phyloP scores from a whole-genome alignment of 2,888 invertebrate species.

The Yponomeuta evonymella region DNA sequence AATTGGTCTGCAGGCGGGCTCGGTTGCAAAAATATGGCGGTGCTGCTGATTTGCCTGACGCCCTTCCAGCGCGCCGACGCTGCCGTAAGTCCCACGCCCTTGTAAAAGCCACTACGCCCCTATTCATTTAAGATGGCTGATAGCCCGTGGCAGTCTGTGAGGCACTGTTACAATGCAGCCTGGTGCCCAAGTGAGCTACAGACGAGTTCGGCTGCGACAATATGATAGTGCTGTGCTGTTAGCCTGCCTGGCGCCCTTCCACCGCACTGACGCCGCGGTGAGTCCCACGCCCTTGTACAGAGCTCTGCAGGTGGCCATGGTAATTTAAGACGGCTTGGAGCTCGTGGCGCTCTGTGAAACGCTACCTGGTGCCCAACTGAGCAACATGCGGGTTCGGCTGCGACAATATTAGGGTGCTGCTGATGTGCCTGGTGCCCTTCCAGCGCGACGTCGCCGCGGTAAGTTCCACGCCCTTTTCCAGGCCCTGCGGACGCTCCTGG shows the following conservation, averaged over 20 bases:
- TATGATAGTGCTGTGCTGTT: slow-evolving; percentile 95
- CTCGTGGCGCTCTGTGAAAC: slow-evolving; percentile 73
- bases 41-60: slow-evolving; percentile 84
- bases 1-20: slow-evolving; percentile 97
- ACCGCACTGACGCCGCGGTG: slow-evolving; percentile 24
- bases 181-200: slow-evolving; percentile 92
- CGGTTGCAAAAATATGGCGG: slow-evolving; percentile 99
- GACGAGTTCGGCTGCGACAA: slow-evolving; percentile 99
- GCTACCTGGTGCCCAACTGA: slow-evolving; percentile 88
- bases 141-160: slow-evolving; percentile 81
- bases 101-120: too few relatives aligned
- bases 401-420: slow-evolving; percentile 98
- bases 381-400: slow-evolving; percentile 98
- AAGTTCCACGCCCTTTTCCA: background rate
- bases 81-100: slow-evolving; percentile 18
- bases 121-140: background rate
- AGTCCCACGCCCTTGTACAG: background rate
- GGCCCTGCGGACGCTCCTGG: background rate
- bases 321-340: too few relatives aligned
- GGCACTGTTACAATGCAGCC: slow-evolving; percentile 93
- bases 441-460: slow-evolving; percentile 29
- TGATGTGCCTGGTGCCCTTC: slow-evolving; percentile 80
- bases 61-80: slow-evolving; percentile 45
- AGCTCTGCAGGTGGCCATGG: too few relatives aligned
- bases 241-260: slow-evolving; percentile 78